Percentiles rank a stretch among this genome's conserved stretches.
These are phyloP conservation scores for Oreochromis mossambicus DNA, from an alignment of 2,797 vertebrate genomes.

Conservation along the genomic window DNA sequence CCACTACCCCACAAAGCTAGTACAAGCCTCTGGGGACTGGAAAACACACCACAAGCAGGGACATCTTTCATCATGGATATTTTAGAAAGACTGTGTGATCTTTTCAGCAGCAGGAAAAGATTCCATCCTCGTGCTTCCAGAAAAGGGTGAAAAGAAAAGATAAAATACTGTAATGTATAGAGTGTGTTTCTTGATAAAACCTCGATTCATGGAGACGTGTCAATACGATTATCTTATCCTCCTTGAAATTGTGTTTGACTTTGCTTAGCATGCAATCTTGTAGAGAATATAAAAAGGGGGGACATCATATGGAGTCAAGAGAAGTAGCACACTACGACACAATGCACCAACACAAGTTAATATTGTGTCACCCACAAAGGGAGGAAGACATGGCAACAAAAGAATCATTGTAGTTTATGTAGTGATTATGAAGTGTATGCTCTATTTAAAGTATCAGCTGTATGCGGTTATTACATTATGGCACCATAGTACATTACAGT, in stretches of 20 bases:
- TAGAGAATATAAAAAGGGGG: neutral
- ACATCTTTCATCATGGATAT: constrained; percentile 2
- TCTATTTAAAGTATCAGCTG: neutral
- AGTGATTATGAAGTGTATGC: neutral
- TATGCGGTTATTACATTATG: neutral
- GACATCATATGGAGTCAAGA: neutral
- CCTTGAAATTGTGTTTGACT: neutral
- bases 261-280: neutral
- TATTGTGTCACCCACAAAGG: neutral
- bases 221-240: neutral
- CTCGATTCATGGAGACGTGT: neutral
- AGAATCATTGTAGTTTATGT: neutral
- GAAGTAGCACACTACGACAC: neutral
- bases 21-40: neutral
- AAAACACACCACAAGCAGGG: constrained; percentile 12
- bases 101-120: neutral
- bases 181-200: neutral
- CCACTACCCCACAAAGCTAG: neutral
- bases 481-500: neutral
- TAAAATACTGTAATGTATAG: neutral
- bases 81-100: neutral
- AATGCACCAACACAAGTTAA: neutral
- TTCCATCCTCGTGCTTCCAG: neutral
- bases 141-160: neutral
- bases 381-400: neutral